Base-by-base conservation (phyloP, 2,888 invertebrate genomes). In the Dermolepida albohirtum region DNA sequence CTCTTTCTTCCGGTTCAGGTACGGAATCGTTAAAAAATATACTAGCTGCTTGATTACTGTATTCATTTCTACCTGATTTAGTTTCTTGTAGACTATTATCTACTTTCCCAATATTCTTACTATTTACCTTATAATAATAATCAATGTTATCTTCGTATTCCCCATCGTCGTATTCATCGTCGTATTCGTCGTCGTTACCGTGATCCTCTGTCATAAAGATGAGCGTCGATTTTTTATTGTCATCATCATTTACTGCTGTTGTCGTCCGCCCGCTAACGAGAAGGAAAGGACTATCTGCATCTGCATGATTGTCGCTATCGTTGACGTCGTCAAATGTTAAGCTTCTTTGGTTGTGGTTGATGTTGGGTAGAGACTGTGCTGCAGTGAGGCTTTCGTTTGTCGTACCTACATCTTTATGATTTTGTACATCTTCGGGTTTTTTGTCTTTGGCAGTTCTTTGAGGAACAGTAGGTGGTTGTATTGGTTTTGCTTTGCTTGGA, bases 1-100 rank as follows among this genome's bases (percentile, higher is more conserved):
- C 57, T 73, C 76, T 14, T 73, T 72, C 41, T 8, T 63, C 17
- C 2, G 70, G 68, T 63, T 72, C 71, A 4, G 71, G 71, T 22
- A 70, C 70, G 6, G 75, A 74, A n/a, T 68, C 75, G 27, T 75
- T 77, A 71, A 82, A 83, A 70, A 82, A 82, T 72, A 82, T 80
- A 70, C 75, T 82, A 2, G 79, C 76, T 1, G 82, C 83, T 65
- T 79, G 78, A 68, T 77, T 81, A 54, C 79, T 81, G 69, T 78
- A 81, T 16, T 57, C 70, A 12, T 52, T 16, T 8, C 12, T 22
- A 17, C 4, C 8, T 10, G 12, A 27, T 11, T 7, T 22, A n/a
- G 10, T 22, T 5, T 12, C 34, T n/a, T 6, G 52, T 12, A 16
- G 8, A 6, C 11, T 43, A n/a, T 43, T 43, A 11, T 54, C 16